Evolutionary conservation across 1,140 invertebrate genomes (phyloP), one percentile per base, ranked within the genome.

Genomic region (Drosophila watanabei): DNA sequence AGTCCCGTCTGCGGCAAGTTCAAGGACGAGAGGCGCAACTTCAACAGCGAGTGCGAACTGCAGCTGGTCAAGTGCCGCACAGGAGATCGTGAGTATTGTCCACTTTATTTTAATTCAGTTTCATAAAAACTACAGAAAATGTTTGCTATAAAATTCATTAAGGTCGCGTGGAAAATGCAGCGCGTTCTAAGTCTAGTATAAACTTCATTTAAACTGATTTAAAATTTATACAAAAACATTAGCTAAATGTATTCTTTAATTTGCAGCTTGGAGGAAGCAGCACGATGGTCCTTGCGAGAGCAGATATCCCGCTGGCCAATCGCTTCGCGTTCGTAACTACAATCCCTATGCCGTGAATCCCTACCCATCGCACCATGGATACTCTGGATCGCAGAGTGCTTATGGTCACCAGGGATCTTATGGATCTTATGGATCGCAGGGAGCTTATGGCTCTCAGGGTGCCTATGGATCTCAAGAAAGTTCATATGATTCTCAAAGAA

Each of bases 21-120:
- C 11, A 33, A 16, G 30, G 37, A 60, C 13, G 39, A 56, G 30
- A 30, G 71, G 18, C 69, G 71, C 16, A 75, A 72, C 56, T 75
- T 45, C 8, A 61, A 48, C 18, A 75, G 56, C 20, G 56, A 46
- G 4, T 75, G 71, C 37, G 71, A 75, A n/a, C 56, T 75, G 35
- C 71, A 73, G 56, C 46, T 75, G 69, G 69, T 75, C 37, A 75
- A 73, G 46, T 75, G 71, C 56, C 71, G 71, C 14, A 75, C 71
- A 9, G 56, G 57, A 24, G 37, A 61, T n/a, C 52, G 71, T 75
- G 32, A 75, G 70, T 73, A 48, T n/a, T 28, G 5, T 28, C 7
- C 33, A 5, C 5, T 9, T 33, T n/a, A 13, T 33, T n/a, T 28
- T 6, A 24, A 24, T 28, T n/a, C 8, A n/a, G 24, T 37, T 33